Evolutionary conservation across 1,140 invertebrate genomes (phyloP).

Genomic region (Drosophila mauritiana): DNA sequence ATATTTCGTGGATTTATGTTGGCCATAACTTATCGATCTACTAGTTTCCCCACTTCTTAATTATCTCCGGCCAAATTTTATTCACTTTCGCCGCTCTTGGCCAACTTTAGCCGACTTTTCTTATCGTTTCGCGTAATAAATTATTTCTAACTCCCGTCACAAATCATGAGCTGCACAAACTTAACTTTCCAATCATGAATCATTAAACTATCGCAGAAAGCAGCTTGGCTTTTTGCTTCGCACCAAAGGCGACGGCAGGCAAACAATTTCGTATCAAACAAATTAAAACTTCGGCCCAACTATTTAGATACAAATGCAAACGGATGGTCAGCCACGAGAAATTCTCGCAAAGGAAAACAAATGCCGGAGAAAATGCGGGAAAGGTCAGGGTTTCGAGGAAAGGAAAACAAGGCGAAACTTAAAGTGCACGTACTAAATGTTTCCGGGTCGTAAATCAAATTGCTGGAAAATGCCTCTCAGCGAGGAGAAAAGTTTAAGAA

Average conservation of each 20-base stretch:
- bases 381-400: slow-evolving; percentile 13
- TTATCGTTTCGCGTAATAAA: slow-evolving; percentile 34
- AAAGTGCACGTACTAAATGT: slow-evolving; percentile 37
- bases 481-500: background rate
- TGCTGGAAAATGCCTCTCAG: slow-evolving; percentile 11
- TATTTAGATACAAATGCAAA: slow-evolving; percentile 70
- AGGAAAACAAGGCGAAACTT: slow-evolving; percentile 26
- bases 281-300: slow-evolving; percentile 66
- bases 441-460: slow-evolving; percentile 23
- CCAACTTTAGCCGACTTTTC: slow-evolving; percentile 4
- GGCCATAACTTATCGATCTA: slow-evolving; percentile 28
- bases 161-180: slow-evolving; percentile 58
- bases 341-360: slow-evolving; percentile 22
- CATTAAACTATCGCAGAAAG: slow-evolving; percentile 62
- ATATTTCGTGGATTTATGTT: background rate
- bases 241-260: slow-evolving; percentile 11
- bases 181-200: slow-evolving; percentile 69
- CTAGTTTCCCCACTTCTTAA: slow-evolving; percentile 19
- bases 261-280: slow-evolving; percentile 43
- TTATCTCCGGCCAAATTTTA: slow-evolving; percentile 31
- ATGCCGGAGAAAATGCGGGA: background rate
- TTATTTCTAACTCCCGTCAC: slow-evolving; percentile 34
- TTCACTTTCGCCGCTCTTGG: slow-evolving; percentile 22
- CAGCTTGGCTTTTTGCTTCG: slow-evolving; percentile 10
- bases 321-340: slow-evolving; percentile 48